Base-by-base conservation (phyloP, 2,113 vertebrate genomes). In the Marcusenius ussheri region DNA sequence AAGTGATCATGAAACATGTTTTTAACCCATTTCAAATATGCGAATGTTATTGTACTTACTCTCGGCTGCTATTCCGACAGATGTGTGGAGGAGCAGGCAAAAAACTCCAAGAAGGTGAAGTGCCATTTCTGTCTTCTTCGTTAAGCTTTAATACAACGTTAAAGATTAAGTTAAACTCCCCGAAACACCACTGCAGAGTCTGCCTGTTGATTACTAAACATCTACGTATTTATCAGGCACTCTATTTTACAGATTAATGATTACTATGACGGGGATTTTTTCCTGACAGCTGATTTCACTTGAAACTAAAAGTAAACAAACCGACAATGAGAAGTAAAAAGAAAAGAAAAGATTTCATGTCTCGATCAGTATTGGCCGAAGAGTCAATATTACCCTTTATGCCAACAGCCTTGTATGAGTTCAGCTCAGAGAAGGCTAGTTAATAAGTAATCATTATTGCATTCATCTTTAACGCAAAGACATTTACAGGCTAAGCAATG, bases 231-330 rank as follows among this genome's bases (percentile, higher is more conserved):
- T 31, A 19, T 27, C 19, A 39, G 27, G n/a, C 31, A 87, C 27
- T 87, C 85, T 11, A 2, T 27, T 3, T 27, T 27, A 35, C 31
- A 35, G 50, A 87, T 87, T 87, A 87, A 87, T 87, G 85, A 87
- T 87, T 87, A 56, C 85, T 87, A 1, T 39, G 19, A 46, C 1
- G 19, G 50, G 85, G n/a, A 53, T 31, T 87, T 87, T 87, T 47
- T 17, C 83, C 50, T 51, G 27, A 84, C 45, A 84, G 13, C 13
- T 4, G 49, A 24, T 27, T 53, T 87, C 10, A 53, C 17, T 50
- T 87, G 3, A 87, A n/a, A 21, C 11, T 51, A n/a, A 53, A 56
- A 53, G 85, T 87, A 53, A 87, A 87, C 85, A 87, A 50, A 46
- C 15, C 10, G 3, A 70, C 62, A 31, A 70, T 70, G 62, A 13